Evolutionary conservation across 1,140 invertebrate genomes (phyloP).

Genomic region (Parapsyche elsis): DNA sequence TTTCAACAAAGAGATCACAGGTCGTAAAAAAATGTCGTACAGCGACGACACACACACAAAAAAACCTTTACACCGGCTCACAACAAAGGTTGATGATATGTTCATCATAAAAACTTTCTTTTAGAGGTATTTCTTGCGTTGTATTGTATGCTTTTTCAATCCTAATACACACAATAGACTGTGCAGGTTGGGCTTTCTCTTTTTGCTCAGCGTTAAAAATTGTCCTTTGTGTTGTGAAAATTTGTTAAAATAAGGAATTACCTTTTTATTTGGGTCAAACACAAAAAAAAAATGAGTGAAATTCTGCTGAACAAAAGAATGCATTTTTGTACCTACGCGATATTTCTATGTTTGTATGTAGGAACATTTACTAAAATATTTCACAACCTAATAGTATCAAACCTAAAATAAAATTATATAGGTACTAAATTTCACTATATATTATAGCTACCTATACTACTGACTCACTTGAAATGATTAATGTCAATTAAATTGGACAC

Average conservation of each 20-base stretch:
- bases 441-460: no score
- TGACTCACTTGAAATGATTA: no score
- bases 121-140: constrained; percentile 5
- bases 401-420: no score
- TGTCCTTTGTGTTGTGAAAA: neutral
- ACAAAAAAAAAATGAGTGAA: neutral
- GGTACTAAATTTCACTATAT: no score
- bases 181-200: constrained; percentile 24
- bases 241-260: constrained; percentile 2
- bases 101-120: constrained; percentile 30
- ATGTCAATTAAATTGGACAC: no score
- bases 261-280: neutral
- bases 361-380: no score
- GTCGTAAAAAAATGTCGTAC: neutral
- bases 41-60: neutral
- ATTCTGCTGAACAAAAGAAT: neutral
- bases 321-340: neutral
- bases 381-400: no score
- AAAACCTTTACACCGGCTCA: neutral
- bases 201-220: constrained; percentile 10
- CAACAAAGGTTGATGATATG: constrained; percentile 1
- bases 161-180: constrained; percentile 1
- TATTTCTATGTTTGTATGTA: no score
- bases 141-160: constrained; percentile 21
- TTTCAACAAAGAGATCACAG: neutral